Conservation (phyloP, 2,888 invertebrate genomes). For the Phaedon cochleariae region DNA sequence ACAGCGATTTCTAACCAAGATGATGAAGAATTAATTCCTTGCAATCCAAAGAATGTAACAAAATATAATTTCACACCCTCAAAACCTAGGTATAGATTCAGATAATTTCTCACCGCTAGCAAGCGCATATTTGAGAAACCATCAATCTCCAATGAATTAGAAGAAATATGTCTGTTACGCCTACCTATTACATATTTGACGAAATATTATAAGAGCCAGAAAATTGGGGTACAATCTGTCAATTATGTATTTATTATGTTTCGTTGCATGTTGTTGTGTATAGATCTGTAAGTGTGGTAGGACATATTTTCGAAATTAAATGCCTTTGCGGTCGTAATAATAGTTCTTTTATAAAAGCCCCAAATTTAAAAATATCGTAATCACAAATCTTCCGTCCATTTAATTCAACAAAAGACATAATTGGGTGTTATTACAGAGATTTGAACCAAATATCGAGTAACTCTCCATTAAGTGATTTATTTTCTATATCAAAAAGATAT, state of each 20-base stretch:
- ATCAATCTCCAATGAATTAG: not conserved
- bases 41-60: no score
- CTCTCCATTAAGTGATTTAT: no score
- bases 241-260: not conserved
- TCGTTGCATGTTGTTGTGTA: not conserved
- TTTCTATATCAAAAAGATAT: no score
- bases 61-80: not conserved
- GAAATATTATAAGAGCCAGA: not conserved
- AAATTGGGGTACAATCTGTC: not conserved
- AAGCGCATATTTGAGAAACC: not conserved
- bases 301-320: constrained; percentile 24
- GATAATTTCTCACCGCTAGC: not conserved
- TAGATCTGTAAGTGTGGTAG: constrained; percentile 5
- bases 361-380: not conserved
- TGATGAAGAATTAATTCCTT: no score
- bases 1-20: no score
- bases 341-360: constrained; percentile 6
- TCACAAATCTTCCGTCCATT: not conserved
- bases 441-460: not conserved
- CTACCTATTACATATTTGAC: not conserved
- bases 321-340: constrained; percentile 12
- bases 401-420: not conserved
- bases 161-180: not conserved
- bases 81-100: not conserved
- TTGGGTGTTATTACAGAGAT: not conserved